Evolutionary conservation across 1,140 invertebrate genomes (phyloP).

Genomic region (Bombus superbus): DNA sequence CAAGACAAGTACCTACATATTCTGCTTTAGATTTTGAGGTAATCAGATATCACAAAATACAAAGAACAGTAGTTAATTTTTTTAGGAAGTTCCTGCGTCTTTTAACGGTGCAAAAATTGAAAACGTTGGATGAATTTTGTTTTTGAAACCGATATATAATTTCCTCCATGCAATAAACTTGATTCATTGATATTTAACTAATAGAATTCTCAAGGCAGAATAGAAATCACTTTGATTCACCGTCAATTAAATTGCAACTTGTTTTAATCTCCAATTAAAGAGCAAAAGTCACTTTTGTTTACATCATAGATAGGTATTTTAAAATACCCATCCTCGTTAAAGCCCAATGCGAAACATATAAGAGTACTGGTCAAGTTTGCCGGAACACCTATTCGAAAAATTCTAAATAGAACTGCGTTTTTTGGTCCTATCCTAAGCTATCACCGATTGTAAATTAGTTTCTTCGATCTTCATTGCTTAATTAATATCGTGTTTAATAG

Average conservation of each 20-base stretch:
- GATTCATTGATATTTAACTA: constrained; percentile 16
- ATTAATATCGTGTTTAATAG: constrained; percentile 74
- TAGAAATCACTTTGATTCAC: constrained; percentile 31
- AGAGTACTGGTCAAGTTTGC: constrained; percentile 57
- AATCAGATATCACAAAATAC: constrained; percentile 58
- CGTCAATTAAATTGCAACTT: constrained; percentile 13
- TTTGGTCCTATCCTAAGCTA: constrained; percentile 66
- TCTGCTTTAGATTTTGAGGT: constrained; percentile 33
- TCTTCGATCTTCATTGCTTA: constrained; percentile 74
- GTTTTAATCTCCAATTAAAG: background rate
- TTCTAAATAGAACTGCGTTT: constrained; percentile 64
- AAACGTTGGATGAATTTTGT: background rate
- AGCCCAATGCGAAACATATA: constrained; percentile 64
- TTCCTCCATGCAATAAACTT: background rate
- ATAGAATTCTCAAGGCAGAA: constrained; percentile 5
- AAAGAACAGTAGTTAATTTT: constrained; percentile 48
- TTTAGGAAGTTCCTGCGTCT: constrained; percentile 11
- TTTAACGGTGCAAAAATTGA: constrained; percentile 18
- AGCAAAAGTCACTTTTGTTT: constrained; percentile 2
- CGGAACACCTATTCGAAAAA: constrained; percentile 59
- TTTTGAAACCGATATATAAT: background rate
- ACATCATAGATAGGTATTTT: background rate
- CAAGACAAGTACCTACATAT: constrained; percentile 39
- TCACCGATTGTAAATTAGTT: constrained; percentile 74
- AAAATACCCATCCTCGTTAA: background rate